These are phyloP conservation scores for Bergia sp. DNA, from an alignment of 92 coral and sea anemone genomes.

Conservation along the genomic window DNA sequence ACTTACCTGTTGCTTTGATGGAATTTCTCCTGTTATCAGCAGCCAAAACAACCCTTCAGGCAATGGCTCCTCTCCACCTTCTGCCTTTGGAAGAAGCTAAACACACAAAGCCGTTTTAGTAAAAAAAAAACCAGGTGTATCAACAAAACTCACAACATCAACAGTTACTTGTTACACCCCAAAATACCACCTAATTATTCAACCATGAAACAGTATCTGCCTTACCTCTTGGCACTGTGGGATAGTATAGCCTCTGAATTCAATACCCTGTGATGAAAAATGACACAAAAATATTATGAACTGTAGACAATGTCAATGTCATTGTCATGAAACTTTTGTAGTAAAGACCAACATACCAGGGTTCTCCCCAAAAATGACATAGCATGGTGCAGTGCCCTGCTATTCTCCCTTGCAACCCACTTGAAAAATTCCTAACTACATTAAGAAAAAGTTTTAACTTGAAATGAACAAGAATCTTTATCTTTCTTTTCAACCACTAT, in stretches of 20 bases:
- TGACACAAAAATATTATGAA: background rate
- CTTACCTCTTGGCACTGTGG: conserved; percentile 97
- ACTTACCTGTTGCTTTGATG: conserved; percentile 91
- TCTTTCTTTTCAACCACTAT: too few species aligned
- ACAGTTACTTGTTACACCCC: background rate
- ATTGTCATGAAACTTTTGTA: background rate
- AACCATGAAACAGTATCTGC: background rate
- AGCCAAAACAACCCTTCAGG: conserved; percentile 99
- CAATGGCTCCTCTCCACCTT: conserved; percentile 91
- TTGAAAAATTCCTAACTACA: too few species aligned
- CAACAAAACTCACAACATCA: background rate
- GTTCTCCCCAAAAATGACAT: too few species aligned
- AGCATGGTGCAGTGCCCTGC: too few species aligned
- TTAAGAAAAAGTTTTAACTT: too few species aligned
- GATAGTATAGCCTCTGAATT: conserved; percentile 97
- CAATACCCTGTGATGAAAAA: conserved; percentile 76
- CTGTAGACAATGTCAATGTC: background rate
- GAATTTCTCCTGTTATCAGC: conserved; percentile 96
- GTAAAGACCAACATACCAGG: background rate
- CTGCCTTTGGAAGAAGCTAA: conserved; percentile 95
- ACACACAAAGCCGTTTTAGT: background rate
- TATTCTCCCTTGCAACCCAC: too few species aligned
- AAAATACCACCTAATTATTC: background rate
- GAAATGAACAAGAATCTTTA: too few species aligned
- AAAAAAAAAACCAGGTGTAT: background rate